Base-by-base conservation (phyloP, 2,888 invertebrate genomes). In the Cantharis rufa region DNA sequence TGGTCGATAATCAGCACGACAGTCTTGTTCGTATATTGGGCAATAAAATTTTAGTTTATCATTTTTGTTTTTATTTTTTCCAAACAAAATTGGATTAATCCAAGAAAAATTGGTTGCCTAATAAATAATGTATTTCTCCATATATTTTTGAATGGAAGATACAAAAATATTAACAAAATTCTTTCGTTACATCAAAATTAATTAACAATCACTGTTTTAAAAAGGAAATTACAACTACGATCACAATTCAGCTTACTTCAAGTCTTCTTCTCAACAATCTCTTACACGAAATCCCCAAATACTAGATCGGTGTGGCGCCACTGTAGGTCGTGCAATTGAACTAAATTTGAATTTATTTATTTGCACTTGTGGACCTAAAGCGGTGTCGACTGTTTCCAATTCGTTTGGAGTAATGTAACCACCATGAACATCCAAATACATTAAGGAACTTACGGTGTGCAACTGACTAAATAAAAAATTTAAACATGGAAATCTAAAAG, bases 261-360 rank as follows among this genome's bases (percentile, higher is more conserved):
- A 66, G 24, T 66, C 48, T 48, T 48, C 48, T 2, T 48, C 48
- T 48, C 48, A 32, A 18, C 90, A 95, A 90, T 96, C 96, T 86
- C 96, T 90, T 5, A 95, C 95, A 72, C 95, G 89, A 24, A 96
- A 89, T 1, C 95, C 95, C 98, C 98, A 98, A 85, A 98, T 94
- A 21, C 96, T 96, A 0, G 97, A 96, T 82, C 97, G 91, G 79
- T 94, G 90, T 1, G 94, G 91, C 0, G 97, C 97, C 0, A 97
- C 96, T 0, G 98, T 97, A 0, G 98, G 98, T 13, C 96, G 90
- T 0, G 97, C 96, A 13, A 98, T 93, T 0, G 95, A 95, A 84
- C 97, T 97, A 86, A 94, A 94, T 78, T 92, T 91, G 84, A 92
- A 93, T 85, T 93, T 92, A 87, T 95, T 96, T 69, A 95, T 90